phyloP scores from a whole-genome alignment of 64 coral and sea anemone genomes.

The Anthopleura sola region DNA sequence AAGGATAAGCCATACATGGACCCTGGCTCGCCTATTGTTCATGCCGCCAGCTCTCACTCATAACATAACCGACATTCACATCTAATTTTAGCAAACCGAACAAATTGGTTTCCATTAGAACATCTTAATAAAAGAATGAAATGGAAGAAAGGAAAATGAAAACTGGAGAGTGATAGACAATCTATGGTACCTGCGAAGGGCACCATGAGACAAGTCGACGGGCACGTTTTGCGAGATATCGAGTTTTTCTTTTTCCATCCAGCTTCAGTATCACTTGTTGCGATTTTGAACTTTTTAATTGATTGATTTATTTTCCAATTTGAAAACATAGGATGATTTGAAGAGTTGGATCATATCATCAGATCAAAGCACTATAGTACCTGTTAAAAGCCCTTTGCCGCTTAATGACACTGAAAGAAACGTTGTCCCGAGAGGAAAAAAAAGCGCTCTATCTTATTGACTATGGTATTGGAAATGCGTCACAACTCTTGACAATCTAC shows the following conservation, averaged over 20 bases:
- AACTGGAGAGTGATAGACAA: background rate
- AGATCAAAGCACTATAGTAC: background rate
- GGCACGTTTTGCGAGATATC: background rate
- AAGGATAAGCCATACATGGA: background rate
- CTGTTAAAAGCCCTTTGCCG: constrained; percentile 22
- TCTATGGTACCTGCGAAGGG: background rate
- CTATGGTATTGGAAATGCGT: background rate
- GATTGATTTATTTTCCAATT: constrained; percentile 24
- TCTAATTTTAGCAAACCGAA: background rate
- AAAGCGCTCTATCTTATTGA: background rate
- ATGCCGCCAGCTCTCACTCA: background rate
- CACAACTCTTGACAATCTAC: constrained; percentile 13
- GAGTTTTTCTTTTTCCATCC: background rate
- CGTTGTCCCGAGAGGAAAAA: background rate
- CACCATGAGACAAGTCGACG: background rate
- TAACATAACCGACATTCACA: background rate
- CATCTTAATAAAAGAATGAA: background rate
- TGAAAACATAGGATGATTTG: constrained; percentile 5
- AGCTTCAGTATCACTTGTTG: constrained; percentile 5
- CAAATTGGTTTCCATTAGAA: constrained; percentile 13
- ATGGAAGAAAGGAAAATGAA: background rate
- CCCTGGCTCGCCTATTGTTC: background rate
- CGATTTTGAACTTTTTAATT: constrained; percentile 23
- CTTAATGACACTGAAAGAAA: constrained; percentile 10
- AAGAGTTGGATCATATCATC: constrained; percentile 14